Conservation (phyloP, 2,888 invertebrate genomes). For the Lithodes maja region DNA sequence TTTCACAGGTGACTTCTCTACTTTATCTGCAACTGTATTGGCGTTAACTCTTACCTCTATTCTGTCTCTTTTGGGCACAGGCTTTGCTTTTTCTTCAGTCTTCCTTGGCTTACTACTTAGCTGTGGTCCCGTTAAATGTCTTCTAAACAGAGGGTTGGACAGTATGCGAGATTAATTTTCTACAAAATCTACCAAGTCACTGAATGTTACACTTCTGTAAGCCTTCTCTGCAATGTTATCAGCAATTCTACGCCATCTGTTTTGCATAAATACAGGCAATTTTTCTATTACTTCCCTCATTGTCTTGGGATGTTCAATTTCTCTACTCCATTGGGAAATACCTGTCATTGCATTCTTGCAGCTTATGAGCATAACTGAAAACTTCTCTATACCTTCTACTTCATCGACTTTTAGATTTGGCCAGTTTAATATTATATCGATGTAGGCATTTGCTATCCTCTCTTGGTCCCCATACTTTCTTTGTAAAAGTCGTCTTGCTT, state of each 20-base stretch:
- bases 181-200: conserved; percentile 8
- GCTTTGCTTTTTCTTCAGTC: not conserved
- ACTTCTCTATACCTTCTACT: conserved; percentile 3
- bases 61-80: not conserved
- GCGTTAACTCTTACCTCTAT: not conserved
- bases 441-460: not conserved
- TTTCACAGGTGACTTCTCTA: not conserved
- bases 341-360: not conserved
- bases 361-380: not conserved
- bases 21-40: not conserved
- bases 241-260: not conserved
- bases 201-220: not conserved
- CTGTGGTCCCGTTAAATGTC: not conserved
- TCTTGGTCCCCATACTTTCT: conserved; percentile 27
- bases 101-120: not conserved
- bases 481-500: conserved; percentile 11
- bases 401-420: conserved; percentile 12
- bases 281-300: conserved; percentile 32
- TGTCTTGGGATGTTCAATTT: conserved; percentile 22
- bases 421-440: conserved; percentile 19
- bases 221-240: not conserved
- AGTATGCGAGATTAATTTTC: not conserved
- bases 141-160: not conserved
- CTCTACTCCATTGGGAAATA: not conserved
- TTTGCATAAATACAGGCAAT: conserved; percentile 8